Evolutionary conservation across 1,140 invertebrate species (phyloP).

Genomic region (Macrosteles quadrilineatus): DNA sequence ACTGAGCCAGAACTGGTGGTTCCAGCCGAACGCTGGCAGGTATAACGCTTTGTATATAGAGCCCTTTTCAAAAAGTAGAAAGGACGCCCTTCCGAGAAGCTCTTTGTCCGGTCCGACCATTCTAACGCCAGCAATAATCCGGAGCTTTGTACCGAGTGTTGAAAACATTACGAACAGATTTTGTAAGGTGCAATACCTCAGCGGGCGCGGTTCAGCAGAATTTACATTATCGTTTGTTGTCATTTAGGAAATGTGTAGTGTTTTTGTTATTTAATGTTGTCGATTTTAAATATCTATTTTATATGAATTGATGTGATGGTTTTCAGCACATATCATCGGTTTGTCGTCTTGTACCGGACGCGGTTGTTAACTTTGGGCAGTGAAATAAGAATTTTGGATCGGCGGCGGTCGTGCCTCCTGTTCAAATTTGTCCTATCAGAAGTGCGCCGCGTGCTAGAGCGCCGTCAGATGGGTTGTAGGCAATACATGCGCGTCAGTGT

Average conservation of each 20-base stretch:
- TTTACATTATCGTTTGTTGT: constrained; percentile 6
- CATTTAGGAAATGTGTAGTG: constrained; percentile 25
- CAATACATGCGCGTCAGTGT: too few relatives aligned
- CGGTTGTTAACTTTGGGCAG: constrained; percentile 7
- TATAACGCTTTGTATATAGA: constrained; percentile 15
- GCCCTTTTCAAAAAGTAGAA: constrained; percentile 20
- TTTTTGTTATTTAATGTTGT: constrained; percentile 26
- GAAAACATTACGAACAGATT: constrained; percentile 24
- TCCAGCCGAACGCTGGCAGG: not conserved
- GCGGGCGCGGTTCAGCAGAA: not conserved
- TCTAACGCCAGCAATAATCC: constrained; percentile 9
- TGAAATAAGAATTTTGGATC: not conserved
- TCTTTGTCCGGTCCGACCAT: not conserved
- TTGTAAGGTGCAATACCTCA: constrained; percentile 13
- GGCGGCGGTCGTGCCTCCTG: too few relatives aligned
- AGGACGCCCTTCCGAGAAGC: constrained; percentile 5
- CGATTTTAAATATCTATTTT: constrained; percentile 27
- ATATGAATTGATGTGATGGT: constrained; percentile 26
- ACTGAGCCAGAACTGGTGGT: not conserved
- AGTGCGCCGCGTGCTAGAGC: too few relatives aligned
- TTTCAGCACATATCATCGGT: constrained; percentile 21
- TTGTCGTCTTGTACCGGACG: constrained; percentile 5
- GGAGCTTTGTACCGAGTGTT: constrained; percentile 12
- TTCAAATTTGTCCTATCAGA: too few relatives aligned
- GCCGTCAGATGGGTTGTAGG: too few relatives aligned